Evolutionary conservation across 1,140 invertebrate genomes (phyloP).

Genomic region (Xylocopa sonorina): DNA sequence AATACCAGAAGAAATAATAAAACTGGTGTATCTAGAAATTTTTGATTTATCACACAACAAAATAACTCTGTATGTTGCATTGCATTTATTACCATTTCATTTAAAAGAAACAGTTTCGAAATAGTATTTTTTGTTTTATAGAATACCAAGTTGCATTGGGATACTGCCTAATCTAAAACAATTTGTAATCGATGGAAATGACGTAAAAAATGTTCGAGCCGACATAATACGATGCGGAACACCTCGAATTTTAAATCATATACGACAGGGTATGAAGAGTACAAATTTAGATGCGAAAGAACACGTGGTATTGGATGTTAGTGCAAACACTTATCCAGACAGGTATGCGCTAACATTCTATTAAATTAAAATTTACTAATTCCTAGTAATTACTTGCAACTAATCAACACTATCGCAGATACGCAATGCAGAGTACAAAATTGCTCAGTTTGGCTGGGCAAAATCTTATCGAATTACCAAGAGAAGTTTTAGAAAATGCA

Average conservation of each 20-base stretch:
- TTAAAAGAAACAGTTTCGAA: background rate
- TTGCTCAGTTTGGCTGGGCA: constrained; percentile 86
- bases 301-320: constrained; percentile 50
- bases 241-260: constrained; percentile 89
- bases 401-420: constrained; percentile 80
- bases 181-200: constrained; percentile 93
- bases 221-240: constrained; percentile 93
- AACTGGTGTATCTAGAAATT: constrained; percentile 88
- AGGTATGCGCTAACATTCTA: constrained; percentile 82
- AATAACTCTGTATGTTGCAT: constrained; percentile 84
- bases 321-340: constrained; percentile 84
- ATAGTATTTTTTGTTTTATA: constrained; percentile 73
- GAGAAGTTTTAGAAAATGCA: constrained; percentile 87
- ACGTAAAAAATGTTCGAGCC: constrained; percentile 88
- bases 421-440: constrained; percentile 88
- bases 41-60: constrained; percentile 93
- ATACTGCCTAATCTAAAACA: constrained; percentile 91
- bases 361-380: constrained; percentile 18
- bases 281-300: constrained; percentile 76
- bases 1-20: constrained; percentile 90
- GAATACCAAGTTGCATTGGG: constrained; percentile 89
- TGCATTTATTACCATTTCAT: constrained; percentile 10
- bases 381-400: constrained; percentile 5
- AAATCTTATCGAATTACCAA: constrained; percentile 85
- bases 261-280: constrained; percentile 85